phyloP scores from a whole-genome alignment of 1,140 invertebrate genomes.

The Phymastichus coffea region DNA sequence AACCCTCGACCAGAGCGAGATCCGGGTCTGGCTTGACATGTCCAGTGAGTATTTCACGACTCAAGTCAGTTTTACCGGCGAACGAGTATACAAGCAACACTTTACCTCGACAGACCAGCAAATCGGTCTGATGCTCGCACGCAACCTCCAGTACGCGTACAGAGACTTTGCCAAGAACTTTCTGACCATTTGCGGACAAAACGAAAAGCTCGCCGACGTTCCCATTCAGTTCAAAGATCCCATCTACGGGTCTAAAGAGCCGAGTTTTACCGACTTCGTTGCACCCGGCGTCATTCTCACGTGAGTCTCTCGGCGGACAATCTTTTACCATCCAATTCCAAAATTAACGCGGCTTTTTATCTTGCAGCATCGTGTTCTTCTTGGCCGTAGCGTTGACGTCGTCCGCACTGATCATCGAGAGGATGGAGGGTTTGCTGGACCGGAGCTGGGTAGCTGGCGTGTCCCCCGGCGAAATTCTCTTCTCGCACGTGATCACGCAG shows the following conservation, averaged over 20 bases:
- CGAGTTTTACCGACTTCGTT: conserved; percentile 93
- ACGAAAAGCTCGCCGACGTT: conserved; percentile 77
- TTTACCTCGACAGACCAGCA: conserved; percentile 72
- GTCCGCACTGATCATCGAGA: conserved; percentile 86
- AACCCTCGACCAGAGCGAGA: conserved; percentile 78
- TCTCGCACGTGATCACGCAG: conserved; percentile 90
- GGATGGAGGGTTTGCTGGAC: conserved; percentile 85
- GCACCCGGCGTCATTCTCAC: conserved; percentile 92
- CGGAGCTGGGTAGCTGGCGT: conserved; percentile 88
- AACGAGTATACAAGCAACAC: background rate
- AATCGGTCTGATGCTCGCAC: conserved; percentile 79
- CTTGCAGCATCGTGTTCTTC: conserved; percentile 90
- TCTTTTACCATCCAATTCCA: too few species aligned
- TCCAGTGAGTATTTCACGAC: conserved; percentile 67
- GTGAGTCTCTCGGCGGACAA: conserved; percentile 63
- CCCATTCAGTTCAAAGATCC: conserved; percentile 81
- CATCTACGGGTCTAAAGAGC: conserved; percentile 83
- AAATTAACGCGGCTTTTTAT: background rate
- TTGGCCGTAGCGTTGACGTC: conserved; percentile 90
- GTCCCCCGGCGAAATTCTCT: conserved; percentile 83
- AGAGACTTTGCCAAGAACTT: conserved; percentile 73
- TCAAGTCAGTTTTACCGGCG: background rate
- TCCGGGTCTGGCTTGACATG: conserved; percentile 86
- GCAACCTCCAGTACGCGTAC: conserved; percentile 78
- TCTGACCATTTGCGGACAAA: conserved; percentile 69